Evolutionary conservation across 2,888 invertebrate genomes (phyloP), one percentile per base, ranked within the genome.

Genomic region (Euzophera pinguis): DNA sequence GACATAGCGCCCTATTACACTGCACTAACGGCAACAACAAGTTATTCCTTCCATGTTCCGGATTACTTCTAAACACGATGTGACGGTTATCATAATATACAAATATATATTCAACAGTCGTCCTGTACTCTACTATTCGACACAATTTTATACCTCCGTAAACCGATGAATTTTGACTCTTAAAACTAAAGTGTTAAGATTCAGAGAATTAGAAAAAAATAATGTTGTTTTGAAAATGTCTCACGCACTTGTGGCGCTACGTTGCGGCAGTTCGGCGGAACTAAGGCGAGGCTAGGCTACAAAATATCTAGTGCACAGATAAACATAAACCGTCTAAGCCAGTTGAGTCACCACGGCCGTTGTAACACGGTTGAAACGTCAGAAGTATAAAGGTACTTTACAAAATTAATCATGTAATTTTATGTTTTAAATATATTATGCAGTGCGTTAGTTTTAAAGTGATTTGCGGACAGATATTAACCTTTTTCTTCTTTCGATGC

Each of bases 21-120:
- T 13, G 16, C 45, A 32, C 13, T 65, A 69, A 71, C 68, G 65
- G 63, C 59, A 39, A 55, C 64, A 66, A 64, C 59, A 59, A 63
- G 62, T 56, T 69, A 76, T 74, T 73, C 73, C 57, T 60, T 55
- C 64, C 71, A 68, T 76, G 71, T 63, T 59, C 64, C 68, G 64
- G 66, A 64, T 74, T 65, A 71, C 66, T 69, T 75, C 69, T 71
- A 73, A 73, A 72, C 69, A 69, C 73, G 73, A 73, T 76, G 75
- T 73, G 71, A 77, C 78, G 76, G 66, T 14, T 79, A 85, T 84
- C 82, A 81, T 87, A 85, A 86, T 82, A 82, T 75, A 75, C 71
- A 75, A 81, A 84, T 88, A 83, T 81, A 75, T 85, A 88, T 88
- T 87, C 87, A 76, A 78, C 77, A 72, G 67, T 60, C 65, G 75